Evolutionary conservation across 2,113 vertebrate genomes (phyloP), one percentile per base, ranked within the genome.

Genomic region (Chitala chitala): DNA sequence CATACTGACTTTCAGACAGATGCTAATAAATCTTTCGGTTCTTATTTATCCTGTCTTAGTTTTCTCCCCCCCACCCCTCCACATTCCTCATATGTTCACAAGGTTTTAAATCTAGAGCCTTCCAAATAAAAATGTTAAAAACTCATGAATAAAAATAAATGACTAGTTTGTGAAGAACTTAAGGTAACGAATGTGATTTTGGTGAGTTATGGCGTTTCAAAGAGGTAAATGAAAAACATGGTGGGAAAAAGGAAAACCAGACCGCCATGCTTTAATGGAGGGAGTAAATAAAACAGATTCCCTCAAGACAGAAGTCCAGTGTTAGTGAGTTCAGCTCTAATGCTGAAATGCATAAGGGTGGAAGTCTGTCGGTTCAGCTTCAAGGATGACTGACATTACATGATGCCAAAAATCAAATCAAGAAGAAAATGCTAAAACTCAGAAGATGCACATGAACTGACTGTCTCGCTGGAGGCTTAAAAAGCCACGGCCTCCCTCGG

Each of bases 1-100:
- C 81, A 84, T 84, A 87, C 87, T 90, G 87, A 88, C 87, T 89
- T 90, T 90, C 82, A 82, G 83, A 83, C 82, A 82, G 81, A 78
- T 80, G 78, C 84, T 84, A 84, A 86, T 91, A 90, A 91, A 90
- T 90, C 87, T 84, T 70, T 71, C 42, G 1, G 33, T 65, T 63
- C 51, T 48, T 58, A 65, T 77, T 58, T 54, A 46, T 77, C 50
- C 59, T 12, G 40, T 55, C 48, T 33, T 33, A 10, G 51, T 56
- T 73, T 55, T 48, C 46, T 22, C 71, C 77, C 75, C 75, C 42
- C 9, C 1, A 1, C 48, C 46, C 33, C 29, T 3, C 76, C 71
- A 75, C 82, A 86, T 87, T 86, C 82, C 81, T 78, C 51, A 46
- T 73, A 68, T 76, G 75, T 85, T 72, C 75, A 29, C 15, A 44